Base-by-base conservation (phyloP, 2,113 vertebrate species). In the Hydrolagus affinis region DNA sequence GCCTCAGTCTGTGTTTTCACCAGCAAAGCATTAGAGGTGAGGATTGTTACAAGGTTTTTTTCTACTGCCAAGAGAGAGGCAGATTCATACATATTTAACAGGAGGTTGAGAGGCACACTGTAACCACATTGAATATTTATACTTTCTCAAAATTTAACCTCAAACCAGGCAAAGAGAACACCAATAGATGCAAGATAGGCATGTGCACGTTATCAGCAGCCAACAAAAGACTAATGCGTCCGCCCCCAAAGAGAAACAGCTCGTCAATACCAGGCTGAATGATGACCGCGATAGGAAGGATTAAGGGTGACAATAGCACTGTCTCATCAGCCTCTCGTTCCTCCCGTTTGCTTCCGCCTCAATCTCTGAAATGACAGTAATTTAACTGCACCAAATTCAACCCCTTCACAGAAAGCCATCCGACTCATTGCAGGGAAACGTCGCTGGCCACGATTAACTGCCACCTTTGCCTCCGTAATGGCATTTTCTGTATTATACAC, bases 61-160 rank as follows among this genome's bases (percentile, higher is more conserved):
- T 76, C 1, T 74, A 44, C 44, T 44, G 85, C 85, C 87, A 85
- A 70, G 85, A 11, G 66, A 69, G 85, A 85, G 88, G 87, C 25
- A 60, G 28, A 0, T 0, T 25, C 80, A 87, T 89, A 85, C 90
- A 89, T 89, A 88, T 89, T 89, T 75, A 87, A 90, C 86, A 86
- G 66, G 11, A 86, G 60, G 21, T 86, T 87, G 86, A 76, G 87
- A 77, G 73, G 77, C 74, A 85, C 85, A 86, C 69, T 73, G 85
- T 8, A 86, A 0, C 0, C 25, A 80, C 21, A n/a, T 15, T 74
- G 85, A 88, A 86, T 86, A 86, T 86, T 89, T 86, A 87, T 78
- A 60, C 70, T 60, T 57, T 62, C 76, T 6, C 56, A 25, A 57
- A 78, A 14, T 28, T 57, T 28, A 59, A 80, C 76, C 76, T 62